phyloP scores from a whole-genome alignment of 2,888 invertebrate genomes.

The Anorthoa munda region DNA sequence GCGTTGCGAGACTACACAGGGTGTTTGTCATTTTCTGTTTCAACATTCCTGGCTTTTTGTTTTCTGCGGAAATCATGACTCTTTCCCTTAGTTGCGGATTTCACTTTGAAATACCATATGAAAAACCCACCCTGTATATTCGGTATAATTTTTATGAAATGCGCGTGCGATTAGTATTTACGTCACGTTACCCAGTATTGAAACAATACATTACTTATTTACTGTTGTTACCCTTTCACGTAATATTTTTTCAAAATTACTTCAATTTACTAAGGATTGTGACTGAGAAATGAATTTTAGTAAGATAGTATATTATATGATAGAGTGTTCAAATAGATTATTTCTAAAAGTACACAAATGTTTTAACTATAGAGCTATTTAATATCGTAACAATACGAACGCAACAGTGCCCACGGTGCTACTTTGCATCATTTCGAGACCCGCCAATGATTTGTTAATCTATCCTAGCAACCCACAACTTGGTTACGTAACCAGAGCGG shows the following conservation, averaged over 20 bases:
- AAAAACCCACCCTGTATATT: constrained; percentile 19
- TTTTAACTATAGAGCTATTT: background rate
- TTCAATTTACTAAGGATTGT: background rate
- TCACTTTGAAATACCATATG: constrained; percentile 6
- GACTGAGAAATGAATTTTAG: background rate
- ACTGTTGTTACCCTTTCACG: background rate
- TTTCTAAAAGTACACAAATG: constrained; percentile 1
- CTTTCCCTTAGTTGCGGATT: background rate
- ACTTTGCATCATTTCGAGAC: constrained; percentile 28
- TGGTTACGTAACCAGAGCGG: constrained; percentile 21
- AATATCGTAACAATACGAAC: constrained; percentile 1
- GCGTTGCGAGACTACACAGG: background rate
- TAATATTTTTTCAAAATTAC: background rate
- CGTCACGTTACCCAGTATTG: background rate
- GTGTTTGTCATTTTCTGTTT: background rate
- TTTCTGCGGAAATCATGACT: background rate
- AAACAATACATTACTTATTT: background rate
- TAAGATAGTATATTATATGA: background rate
- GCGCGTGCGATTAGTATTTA: constrained; percentile 62
- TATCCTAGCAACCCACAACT: constrained; percentile 22
- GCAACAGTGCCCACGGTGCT: constrained; percentile 13
- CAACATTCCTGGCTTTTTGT: background rate
- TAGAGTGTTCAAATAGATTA: background rate
- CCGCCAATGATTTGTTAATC: constrained; percentile 30
- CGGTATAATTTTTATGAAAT: constrained; percentile 46